Conservation (phyloP, 2,797 vertebrate genomes). For the Florisuga fusca region DNA sequence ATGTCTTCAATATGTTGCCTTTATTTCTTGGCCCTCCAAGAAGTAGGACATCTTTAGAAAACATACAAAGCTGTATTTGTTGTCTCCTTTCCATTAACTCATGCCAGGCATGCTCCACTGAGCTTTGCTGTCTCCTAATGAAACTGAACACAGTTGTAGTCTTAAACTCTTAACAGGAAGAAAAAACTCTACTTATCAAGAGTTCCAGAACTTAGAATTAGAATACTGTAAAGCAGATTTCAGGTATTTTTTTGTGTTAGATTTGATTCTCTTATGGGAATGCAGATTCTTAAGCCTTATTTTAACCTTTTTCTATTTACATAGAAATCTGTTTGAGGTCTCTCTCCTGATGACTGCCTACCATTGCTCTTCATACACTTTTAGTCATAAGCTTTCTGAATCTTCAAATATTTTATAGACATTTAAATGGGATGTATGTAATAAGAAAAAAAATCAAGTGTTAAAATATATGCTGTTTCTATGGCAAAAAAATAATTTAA, state of each 20-base stretch:
- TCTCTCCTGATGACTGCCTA: background rate
- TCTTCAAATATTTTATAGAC: background rate
- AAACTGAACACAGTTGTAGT: constrained; percentile 13
- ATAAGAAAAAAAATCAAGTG: background rate
- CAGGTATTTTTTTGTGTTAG: background rate
- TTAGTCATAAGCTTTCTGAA: background rate
- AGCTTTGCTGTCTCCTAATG: background rate
- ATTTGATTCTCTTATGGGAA: background rate
- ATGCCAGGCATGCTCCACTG: constrained; percentile 8
- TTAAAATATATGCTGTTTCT: background rate
- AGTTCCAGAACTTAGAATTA: background rate
- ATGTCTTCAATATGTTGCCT: constrained; percentile 52
- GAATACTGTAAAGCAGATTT: background rate
- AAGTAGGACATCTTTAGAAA: constrained; percentile 72
- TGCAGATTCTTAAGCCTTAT: background rate
- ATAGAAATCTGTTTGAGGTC: background rate
- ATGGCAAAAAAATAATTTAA: background rate
- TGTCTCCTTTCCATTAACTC: constrained; percentile 32
- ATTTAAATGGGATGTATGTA: background rate
- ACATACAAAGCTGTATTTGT: constrained; percentile 61
- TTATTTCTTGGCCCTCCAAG: constrained; percentile 38
- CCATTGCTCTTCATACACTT: background rate
- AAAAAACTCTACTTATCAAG: background rate
- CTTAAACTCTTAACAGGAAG: background rate
- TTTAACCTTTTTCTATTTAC: background rate